These are phyloP conservation scores for Amia ocellicauda DNA, from an alignment of 2,113 vertebrate genomes.

Conservation along the genomic window DNA sequence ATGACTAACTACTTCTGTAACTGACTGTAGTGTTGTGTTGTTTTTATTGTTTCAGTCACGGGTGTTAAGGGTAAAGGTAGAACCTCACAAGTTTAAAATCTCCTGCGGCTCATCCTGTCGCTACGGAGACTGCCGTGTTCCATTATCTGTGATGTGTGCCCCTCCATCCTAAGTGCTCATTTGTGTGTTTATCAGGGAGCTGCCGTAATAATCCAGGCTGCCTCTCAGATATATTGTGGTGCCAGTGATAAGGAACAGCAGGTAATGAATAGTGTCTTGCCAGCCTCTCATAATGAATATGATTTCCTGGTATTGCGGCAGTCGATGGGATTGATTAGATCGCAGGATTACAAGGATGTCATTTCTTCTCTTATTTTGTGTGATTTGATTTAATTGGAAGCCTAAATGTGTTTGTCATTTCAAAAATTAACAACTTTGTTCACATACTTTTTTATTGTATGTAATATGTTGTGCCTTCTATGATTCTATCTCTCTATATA, in stretches of 20 bases:
- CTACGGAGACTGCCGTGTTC: not conserved
- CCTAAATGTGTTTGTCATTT: not conserved
- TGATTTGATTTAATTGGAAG: not conserved
- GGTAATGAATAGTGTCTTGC: constrained; percentile 5
- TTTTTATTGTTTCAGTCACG: not conserved
- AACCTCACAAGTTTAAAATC: not conserved
- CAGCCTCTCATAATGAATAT: not conserved
- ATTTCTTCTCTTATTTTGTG: not conserved
- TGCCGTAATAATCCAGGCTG: not conserved
- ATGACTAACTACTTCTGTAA: no score
- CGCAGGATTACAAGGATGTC: not conserved
- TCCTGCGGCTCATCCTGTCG: not conserved
- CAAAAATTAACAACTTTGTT: no score
- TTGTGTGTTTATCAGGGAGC: not conserved
- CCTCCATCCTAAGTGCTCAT: not conserved
- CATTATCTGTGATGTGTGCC: not conserved
- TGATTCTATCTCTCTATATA: no score
- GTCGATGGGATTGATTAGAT: constrained; percentile 1
- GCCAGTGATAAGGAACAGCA: not conserved
- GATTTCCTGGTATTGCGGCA: not conserved
- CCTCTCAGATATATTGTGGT: not conserved
- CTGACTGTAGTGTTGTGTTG: not conserved
- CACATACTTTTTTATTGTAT: no score
- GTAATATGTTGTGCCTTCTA: no score
- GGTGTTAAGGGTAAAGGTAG: not conserved